phyloP scores from a whole-genome alignment of 2,888 invertebrate genomes.

The Lepidochrysops patricia region DNA sequence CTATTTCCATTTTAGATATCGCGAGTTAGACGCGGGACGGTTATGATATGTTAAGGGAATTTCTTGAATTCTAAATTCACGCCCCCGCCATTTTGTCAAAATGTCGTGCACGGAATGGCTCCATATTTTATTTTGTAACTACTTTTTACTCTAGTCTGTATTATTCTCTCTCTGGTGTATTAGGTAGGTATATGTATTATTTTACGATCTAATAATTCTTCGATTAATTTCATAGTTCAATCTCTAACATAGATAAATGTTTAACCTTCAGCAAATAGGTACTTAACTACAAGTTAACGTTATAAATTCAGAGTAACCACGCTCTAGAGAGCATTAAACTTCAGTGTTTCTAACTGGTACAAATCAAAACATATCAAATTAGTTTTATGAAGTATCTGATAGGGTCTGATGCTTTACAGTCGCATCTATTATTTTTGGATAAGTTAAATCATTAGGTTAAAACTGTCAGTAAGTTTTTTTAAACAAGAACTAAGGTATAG shows the following conservation, averaged over 20 bases:
- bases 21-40: slow-evolving; percentile 23
- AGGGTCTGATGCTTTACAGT: slow-evolving; percentile 10
- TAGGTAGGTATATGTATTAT: not conserved
- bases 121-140: slow-evolving; percentile 10
- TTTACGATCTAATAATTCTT: not conserved
- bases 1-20: slow-evolving; percentile 25
- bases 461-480: too few relatives aligned
- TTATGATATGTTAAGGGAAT: slow-evolving; percentile 24
- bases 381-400: slow-evolving; percentile 13
- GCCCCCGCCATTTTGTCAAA: slow-evolving; percentile 16
- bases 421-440: slow-evolving; percentile 1
- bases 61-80: slow-evolving; percentile 17
- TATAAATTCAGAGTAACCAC: slow-evolving; percentile 6
- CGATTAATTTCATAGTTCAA: not conserved
- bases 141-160: not conserved
- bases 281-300: not conserved
- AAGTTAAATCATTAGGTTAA: too few relatives aligned
- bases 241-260: not conserved
- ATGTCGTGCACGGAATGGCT: slow-evolving; percentile 14
- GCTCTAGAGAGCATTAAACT: not conserved
- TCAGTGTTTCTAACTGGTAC: slow-evolving; percentile 7
- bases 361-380: not conserved
- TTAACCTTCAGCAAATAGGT: not conserved
- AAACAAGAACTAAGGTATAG: too few relatives aligned
- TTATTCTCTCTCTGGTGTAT: not conserved